A percentile compares a stretch with the other conserved stretches of the same genome.
Evolutionary conservation across 2,888 invertebrate genomes (phyloP).

Genomic region (Catocala sponsa): DNA sequence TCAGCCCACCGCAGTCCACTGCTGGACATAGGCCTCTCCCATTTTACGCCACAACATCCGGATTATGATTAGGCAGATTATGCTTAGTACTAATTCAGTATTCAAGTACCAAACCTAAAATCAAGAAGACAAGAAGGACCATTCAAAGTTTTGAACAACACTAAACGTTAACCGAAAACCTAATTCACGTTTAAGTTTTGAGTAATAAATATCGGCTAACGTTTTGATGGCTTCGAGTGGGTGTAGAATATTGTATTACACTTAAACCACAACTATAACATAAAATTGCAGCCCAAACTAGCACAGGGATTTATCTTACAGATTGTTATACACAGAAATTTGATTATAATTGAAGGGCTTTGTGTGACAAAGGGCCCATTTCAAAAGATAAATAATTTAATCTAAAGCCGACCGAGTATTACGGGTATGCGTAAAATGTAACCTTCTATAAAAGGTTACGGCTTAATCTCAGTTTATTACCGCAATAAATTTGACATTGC

Average conservation of each 20-base stretch:
- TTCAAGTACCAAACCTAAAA: too few species aligned
- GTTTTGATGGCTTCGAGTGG: conserved; percentile 6
- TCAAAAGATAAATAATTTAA: conserved; percentile 52
- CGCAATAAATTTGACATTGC: conserved; percentile 69
- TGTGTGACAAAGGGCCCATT: conserved; percentile 39
- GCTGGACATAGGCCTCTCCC: too few species aligned
- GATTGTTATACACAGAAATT: conserved; percentile 33
- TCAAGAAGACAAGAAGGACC: too few species aligned
- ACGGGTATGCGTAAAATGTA: conserved; percentile 66
- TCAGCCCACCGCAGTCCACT: too few species aligned
- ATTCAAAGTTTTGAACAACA: too few species aligned
- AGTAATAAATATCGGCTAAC: too few species aligned
- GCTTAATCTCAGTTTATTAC: conserved; percentile 73
- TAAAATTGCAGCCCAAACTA: conserved; percentile 15
- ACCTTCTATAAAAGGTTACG: conserved; percentile 71
- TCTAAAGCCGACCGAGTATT: conserved; percentile 23
- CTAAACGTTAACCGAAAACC: too few species aligned
- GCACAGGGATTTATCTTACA: conserved; percentile 34
- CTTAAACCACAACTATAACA: conserved; percentile 5
- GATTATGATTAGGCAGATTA: too few species aligned
- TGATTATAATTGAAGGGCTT: conserved; percentile 42
- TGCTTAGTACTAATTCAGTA: too few species aligned
- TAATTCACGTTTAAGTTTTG: too few species aligned
- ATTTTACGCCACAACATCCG: too few species aligned
- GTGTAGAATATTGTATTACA: conserved; percentile 7